These are phyloP conservation scores for Drosophila littoralis DNA, from an alignment of 1,140 invertebrate genomes.

Conservation along the genomic window DNA sequence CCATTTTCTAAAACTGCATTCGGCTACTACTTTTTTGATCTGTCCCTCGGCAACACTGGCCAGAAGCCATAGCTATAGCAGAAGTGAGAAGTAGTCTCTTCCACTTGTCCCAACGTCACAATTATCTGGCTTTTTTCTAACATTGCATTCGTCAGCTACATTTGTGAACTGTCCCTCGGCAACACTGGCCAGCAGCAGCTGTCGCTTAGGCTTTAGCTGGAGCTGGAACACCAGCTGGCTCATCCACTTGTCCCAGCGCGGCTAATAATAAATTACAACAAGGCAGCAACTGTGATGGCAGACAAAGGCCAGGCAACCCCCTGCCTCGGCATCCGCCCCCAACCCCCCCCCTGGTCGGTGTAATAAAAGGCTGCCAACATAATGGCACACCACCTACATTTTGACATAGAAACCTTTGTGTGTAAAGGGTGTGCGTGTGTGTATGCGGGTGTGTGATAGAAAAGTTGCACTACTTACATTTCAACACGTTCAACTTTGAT, in stretches of 20 bases:
- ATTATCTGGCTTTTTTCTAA: no score
- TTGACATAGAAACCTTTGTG: conserved; percentile 73
- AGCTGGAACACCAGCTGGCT: not conserved
- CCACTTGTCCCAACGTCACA: no score
- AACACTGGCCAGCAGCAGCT: conserved; percentile 3
- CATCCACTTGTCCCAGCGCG: conserved; percentile 61
- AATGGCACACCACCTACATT: conserved; percentile 47
- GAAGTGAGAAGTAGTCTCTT: no score
- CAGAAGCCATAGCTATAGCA: no score
- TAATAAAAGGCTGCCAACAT: conserved; percentile 41
- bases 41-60: no score
- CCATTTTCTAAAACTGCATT: no score
- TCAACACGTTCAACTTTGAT: conserved; percentile 98
- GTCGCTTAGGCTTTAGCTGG: conserved; percentile 34
- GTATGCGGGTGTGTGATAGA: conserved; percentile 20
- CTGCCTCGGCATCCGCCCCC: no score
- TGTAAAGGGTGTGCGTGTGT: conserved; percentile 20
- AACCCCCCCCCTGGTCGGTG: not conserved
- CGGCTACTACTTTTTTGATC: no score
- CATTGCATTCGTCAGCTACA: no score
- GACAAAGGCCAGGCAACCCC: conserved; percentile 49
- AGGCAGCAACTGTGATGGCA: conserved; percentile 59
- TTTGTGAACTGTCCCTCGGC: no score
- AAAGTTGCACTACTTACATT: conserved; percentile 90
- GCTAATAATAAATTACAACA: conserved; percentile 73